Evolutionary conservation across 2,797 vertebrate genomes (phyloP), one percentile per base, ranked within the genome.

Genomic region (Anabacerthia variegaticeps): DNA sequence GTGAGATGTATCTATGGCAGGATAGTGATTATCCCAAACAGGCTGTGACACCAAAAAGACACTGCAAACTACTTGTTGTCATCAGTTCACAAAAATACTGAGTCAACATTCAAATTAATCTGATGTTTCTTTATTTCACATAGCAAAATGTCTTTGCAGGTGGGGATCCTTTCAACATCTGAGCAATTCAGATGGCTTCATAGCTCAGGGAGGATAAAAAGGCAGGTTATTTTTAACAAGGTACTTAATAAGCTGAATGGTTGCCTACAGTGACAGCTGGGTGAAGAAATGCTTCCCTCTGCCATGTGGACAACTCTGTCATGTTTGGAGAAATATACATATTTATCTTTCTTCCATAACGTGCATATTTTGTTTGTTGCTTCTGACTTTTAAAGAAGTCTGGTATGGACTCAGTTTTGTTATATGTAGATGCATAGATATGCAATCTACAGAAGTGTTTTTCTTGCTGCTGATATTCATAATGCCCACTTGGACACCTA

Each of bases 111-210:
- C 17, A 92, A 91, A 90, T 80, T 83, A 95, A 89, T 55, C 54
- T 13, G 1, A 23, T 81, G 85, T 84, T 87, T 89, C 44, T 87
- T 92, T 85, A 80, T 48, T 92, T 93, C 74, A 95, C 24, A 49
- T 63, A 89, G 46, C 67, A 85, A 92, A 93, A 81, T 76, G 55
- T 63, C 90, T 86, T 90, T 79, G 59, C 63, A 95, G 59, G 75
- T 88, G 56, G 55, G 14, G 52, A 94, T 61, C 37, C 79, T 97
- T 96, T 95, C 91, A 96, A 90, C 87, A 52, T 48, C 86, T 19
- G 56, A 93, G 62, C 82, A 92, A 89, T 41, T 89, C 67, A 43
- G 76, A 81, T 81, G 66, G 75, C 79, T 94, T 68, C 86, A 88
- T 32, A 84, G 85, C 52, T 91, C 73, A 66, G 52, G 58, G n/a